A percentile compares a stretch with the other conserved stretches of the same genome.
These are phyloP conservation scores for Heterotilapia buettikoferi DNA, from an alignment of 2,113 vertebrate genomes.

Conservation along the genomic window DNA sequence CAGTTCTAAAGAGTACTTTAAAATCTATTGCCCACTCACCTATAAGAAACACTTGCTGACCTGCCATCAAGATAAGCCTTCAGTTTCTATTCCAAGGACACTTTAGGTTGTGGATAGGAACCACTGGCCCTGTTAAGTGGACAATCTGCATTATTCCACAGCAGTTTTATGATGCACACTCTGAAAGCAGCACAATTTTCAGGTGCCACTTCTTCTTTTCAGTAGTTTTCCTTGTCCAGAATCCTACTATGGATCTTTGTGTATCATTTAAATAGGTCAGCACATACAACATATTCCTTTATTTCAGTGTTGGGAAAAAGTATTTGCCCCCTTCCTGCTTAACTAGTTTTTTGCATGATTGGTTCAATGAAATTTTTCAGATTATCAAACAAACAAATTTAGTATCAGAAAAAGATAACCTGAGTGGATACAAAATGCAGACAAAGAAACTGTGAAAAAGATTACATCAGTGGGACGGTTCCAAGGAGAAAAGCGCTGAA, in stretches of 20 bases:
- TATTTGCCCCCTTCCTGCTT: background rate
- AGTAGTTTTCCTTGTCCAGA: background rate
- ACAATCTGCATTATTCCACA: background rate
- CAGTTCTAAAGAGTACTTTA: background rate
- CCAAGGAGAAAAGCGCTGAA: background rate
- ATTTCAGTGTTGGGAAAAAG: background rate
- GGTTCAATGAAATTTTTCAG: rapidly evolving
- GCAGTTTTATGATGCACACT: background rate
- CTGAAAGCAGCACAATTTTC: background rate
- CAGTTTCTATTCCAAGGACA: background rate
- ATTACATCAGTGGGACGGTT: rapidly evolving
- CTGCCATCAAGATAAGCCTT: background rate
- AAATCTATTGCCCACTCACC: background rate
- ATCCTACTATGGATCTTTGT: background rate
- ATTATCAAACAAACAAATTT: background rate
- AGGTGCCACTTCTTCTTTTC: background rate
- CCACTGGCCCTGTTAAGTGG: background rate
- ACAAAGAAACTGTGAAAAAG: background rate
- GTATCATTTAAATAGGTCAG: background rate
- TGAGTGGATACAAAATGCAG: background rate
- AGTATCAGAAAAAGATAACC: background rate
- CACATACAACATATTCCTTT: background rate
- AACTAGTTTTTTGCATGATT: background rate
- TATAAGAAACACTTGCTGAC: background rate
- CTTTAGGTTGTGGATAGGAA: background rate